phyloP scores from a whole-genome alignment of 2,113 vertebrate species.

The Lepus americanus region DNA sequence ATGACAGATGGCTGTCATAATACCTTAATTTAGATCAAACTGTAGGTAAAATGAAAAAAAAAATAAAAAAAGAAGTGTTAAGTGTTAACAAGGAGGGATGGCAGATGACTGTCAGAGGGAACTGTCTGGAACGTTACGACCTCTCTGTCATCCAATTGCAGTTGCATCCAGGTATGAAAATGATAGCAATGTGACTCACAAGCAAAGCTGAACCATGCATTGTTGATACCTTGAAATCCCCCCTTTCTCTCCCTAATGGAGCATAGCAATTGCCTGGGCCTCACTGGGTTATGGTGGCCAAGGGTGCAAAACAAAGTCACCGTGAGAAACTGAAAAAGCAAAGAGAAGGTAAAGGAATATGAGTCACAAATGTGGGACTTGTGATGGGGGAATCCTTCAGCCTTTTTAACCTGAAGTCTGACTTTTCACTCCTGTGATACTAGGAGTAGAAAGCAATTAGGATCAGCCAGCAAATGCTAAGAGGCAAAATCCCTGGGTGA shows the following conservation, averaged over 20 bases:
- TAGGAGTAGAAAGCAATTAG: background rate
- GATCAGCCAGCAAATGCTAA: background rate
- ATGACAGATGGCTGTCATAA: background rate
- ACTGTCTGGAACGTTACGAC: background rate
- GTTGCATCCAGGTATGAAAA: background rate
- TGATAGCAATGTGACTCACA: too few species aligned
- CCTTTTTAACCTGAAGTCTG: background rate
- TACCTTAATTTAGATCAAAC: background rate
- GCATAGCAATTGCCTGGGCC: background rate
- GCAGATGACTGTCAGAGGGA: background rate
- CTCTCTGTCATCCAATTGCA: rapidly evolving
- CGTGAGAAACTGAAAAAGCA: background rate
- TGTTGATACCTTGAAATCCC: background rate
- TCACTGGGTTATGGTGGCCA: background rate
- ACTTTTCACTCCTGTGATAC: background rate
- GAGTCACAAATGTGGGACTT: too few species aligned
- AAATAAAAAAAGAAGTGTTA: background rate
- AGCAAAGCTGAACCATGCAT: background rate
- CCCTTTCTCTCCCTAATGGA: background rate
- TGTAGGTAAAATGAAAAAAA: background rate
- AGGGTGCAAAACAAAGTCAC: background rate
- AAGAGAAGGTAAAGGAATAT: background rate
- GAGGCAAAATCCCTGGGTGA: background rate
- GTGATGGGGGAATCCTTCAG: too few species aligned
- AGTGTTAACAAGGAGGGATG: background rate